A percentile compares a stretch with the other conserved stretches of the same genome.
phyloP scores from a whole-genome alignment of 2,113 vertebrate genomes.

The Microcebus tavaratra region DNA sequence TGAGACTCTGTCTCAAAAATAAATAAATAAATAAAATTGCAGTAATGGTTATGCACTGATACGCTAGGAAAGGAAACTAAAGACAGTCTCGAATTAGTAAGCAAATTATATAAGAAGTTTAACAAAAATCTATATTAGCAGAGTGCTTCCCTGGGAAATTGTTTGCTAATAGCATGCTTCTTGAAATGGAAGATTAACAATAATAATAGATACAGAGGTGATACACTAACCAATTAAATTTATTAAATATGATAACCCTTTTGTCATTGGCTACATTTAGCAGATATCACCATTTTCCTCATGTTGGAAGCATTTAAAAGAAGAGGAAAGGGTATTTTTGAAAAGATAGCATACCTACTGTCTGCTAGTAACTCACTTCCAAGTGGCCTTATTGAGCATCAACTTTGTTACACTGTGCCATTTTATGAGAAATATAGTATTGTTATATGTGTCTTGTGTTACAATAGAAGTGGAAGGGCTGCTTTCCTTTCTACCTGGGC shows the following conservation, averaged over 20 bases:
- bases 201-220: conserved; percentile 1
- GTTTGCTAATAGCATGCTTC: neutral
- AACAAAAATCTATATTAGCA: conserved; percentile 24
- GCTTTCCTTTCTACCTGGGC: neutral
- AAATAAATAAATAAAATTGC: neutral
- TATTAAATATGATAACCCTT: neutral
- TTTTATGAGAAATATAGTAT: neutral
- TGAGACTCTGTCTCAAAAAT: too few relatives aligned
- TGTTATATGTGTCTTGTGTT: neutral
- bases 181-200: conserved; percentile 31
- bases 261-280: neutral
- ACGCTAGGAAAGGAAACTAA: neutral
- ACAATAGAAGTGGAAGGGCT: neutral
- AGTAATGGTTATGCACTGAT: conserved; percentile 9
- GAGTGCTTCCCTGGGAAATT: neutral
- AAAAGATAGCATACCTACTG: neutral
- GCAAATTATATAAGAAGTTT: conserved; percentile 38
- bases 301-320: neutral
- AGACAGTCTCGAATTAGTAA: conserved; percentile 33
- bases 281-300: neutral
- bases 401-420: neutral
- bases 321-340: neutral
- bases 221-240: neutral
- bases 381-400: neutral
- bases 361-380: neutral